Conservation (phyloP, 2,113 vertebrate genomes). For the Chionodraco myersi region DNA sequence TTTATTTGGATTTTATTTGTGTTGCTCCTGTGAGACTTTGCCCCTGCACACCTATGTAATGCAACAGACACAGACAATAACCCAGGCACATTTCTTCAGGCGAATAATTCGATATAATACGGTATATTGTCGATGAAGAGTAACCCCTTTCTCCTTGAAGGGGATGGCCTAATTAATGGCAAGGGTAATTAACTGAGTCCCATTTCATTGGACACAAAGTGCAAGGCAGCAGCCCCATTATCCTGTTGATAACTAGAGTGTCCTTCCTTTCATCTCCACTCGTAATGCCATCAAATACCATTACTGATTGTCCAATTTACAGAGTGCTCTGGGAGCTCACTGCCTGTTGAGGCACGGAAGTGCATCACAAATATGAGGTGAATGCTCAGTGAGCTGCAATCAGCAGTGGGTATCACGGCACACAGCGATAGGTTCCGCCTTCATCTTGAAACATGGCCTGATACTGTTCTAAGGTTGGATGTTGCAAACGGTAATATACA, state of each 20-base stretch:
- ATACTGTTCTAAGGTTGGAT: slow-evolving; percentile 3
- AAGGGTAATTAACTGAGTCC: slow-evolving; percentile 77
- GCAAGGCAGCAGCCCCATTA: slow-evolving; percentile 74
- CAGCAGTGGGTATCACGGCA: slow-evolving; percentile 23
- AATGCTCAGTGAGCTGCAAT: slow-evolving; percentile 53
- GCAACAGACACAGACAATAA: slow-evolving; percentile 20
- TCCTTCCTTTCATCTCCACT: slow-evolving; percentile 78
- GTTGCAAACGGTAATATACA: slow-evolving; percentile 2
- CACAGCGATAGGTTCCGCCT: slow-evolving; percentile 27
- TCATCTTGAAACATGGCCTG: slow-evolving; percentile 13
- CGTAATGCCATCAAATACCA: slow-evolving; percentile 81
- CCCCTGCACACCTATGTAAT: slow-evolving; percentile 3
- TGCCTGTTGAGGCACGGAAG: slow-evolving; percentile 47
- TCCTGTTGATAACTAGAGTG: slow-evolving; percentile 74
- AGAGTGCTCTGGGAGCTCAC: slow-evolving; percentile 69
- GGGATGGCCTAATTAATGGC: slow-evolving; percentile 79
- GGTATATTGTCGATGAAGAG: slow-evolving; percentile 53
- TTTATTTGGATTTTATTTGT: slow-evolving; percentile 15
- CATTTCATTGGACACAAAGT: slow-evolving; percentile 76
- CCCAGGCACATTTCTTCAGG: slow-evolving; percentile 24
- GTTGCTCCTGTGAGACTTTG: not conserved
- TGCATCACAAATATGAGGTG: slow-evolving; percentile 63
- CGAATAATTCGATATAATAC: slow-evolving; percentile 50
- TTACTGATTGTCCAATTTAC: slow-evolving; percentile 81
- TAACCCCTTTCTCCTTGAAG: slow-evolving; percentile 74